phyloP scores from a whole-genome alignment of 2,888 invertebrate genomes.

The Eretmocerus hayati region DNA sequence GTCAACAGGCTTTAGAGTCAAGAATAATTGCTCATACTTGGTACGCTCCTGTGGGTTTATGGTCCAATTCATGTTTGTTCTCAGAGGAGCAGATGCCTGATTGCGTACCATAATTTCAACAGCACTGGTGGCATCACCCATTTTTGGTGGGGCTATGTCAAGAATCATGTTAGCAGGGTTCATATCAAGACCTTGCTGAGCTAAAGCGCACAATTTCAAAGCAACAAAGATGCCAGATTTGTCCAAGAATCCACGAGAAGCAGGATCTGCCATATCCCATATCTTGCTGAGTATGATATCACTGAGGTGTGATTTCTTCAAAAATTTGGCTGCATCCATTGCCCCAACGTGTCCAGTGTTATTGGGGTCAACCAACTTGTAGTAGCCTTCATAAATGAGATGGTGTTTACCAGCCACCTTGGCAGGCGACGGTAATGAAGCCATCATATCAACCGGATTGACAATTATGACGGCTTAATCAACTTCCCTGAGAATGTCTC shows the following conservation, averaged over 20 bases:
- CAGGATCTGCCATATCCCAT: too few species aligned
- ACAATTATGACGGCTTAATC: too few species aligned
- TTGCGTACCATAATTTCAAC: too few species aligned
- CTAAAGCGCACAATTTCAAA: conserved; percentile 88
- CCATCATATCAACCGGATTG: too few species aligned
- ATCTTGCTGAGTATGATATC: conserved; percentile 89
- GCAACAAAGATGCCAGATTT: conserved; percentile 93
- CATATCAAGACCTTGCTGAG: conserved; percentile 83
- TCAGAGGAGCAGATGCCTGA: too few species aligned
- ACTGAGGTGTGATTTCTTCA: conserved; percentile 90
- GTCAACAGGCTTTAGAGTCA: conserved; percentile 79
- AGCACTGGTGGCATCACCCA: conserved; percentile 43
- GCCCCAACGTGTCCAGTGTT: conserved; percentile 83
- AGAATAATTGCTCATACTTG: conserved; percentile 92
- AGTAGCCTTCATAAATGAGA: conserved; percentile 88
- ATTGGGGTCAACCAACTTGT: conserved; percentile 84
- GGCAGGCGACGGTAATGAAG: neutral
- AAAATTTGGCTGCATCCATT: conserved; percentile 89
- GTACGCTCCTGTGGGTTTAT: conserved; percentile 77
- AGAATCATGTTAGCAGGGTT: conserved; percentile 72
- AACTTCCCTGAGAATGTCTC: too few species aligned
- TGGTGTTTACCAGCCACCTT: conserved; percentile 91
- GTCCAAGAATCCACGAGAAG: conserved; percentile 85
- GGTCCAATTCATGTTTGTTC: conserved; percentile 64
- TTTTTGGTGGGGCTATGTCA: conserved; percentile 82